Percentiles rank a stretch among this genome's conserved stretches.
phyloP scores from a whole-genome alignment of 2,797 vertebrate genomes.

The Acrocephalus scirpaceus region DNA sequence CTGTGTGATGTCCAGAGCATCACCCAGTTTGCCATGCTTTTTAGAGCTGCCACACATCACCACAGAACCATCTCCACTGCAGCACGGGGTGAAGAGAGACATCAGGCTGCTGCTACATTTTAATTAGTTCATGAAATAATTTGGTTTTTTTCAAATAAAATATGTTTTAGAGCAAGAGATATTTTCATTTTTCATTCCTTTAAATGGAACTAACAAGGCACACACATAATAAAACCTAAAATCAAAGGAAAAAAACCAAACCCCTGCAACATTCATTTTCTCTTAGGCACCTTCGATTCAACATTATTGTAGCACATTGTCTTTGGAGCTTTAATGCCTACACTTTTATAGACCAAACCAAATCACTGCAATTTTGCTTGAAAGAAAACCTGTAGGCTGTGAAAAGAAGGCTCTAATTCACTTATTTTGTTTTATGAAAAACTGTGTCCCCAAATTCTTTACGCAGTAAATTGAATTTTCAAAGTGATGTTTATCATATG shows the following conservation, averaged over 20 bases:
- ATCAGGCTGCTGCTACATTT: not conserved
- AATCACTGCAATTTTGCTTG: not conserved
- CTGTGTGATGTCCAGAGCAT: not conserved
- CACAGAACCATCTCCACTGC: accelerated
- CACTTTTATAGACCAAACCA: not conserved
- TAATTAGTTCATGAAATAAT: not conserved
- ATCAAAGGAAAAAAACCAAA: not conserved
- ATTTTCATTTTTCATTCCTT: slow-evolving; percentile 4
- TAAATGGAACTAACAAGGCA: not conserved
- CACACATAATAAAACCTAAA: not conserved
- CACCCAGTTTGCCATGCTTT: not conserved
- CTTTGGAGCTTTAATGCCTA: slow-evolving; percentile 6
- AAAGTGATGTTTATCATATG: not conserved
- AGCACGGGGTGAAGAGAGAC: not conserved
- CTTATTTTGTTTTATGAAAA: slow-evolving; percentile 8
- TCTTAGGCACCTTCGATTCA: not conserved
- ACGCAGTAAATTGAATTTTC: slow-evolving; percentile 8
- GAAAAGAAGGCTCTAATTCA: slow-evolving; percentile 20
- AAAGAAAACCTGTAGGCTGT: slow-evolving; percentile 24
- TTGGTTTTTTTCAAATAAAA: not conserved
- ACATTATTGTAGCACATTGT: not conserved
- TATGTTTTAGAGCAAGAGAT: not conserved
- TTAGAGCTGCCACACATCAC: not conserved
- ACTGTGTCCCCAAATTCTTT: not conserved
- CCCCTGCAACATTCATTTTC: not conserved